Base-by-base conservation (phyloP, 2,888 invertebrate species). In the Labia minor region DNA sequence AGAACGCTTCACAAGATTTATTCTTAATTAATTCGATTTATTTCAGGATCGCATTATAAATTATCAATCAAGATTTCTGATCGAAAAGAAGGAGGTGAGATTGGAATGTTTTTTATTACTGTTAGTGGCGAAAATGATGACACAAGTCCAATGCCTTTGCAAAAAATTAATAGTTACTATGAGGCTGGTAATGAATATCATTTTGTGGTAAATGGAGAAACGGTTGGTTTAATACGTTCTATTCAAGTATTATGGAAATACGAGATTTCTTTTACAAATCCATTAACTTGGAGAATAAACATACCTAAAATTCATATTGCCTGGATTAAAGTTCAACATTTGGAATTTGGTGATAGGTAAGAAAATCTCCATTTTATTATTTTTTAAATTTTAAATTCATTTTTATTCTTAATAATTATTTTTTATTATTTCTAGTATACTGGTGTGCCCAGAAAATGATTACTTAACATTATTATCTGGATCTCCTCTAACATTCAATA, bases 211-310 rank as follows among this genome's bases (percentile, higher is more conserved):
- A 82, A 88, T 0, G 86, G 87, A 0, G 81, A 83, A 66, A 83
- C 86, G 70, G 81, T 90, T 0, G 85, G 85, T 0, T 82, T 85
- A 26, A 83, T 90, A 1, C 81, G 84, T 68, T 83, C 85, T 0
- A 85, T 87, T 0, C 83, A 87, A 70, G 83, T 91, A 1, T 84
- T 86, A 72, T 92, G 90, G 90, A 86, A 86, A 72, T 91, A 89
- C 73, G 85, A 87, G 72, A 87, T 87, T 1, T 90, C 86, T 70
- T 76, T 89, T 19, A 83, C 91, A 72, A 92, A 92, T 77, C 90
- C 92, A 0, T 82, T 92, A 70, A 91, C 92, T 0, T 92, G 92
- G 92, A 81, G 92, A 67, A 77, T 91, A 37, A 77, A 91, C 8
- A 83, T 86, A 67, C 89, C 92, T 0, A 84, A 86, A 70, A 85